Conservation (phyloP, 2,797 vertebrate species). For the Ciconia nigra region DNA sequence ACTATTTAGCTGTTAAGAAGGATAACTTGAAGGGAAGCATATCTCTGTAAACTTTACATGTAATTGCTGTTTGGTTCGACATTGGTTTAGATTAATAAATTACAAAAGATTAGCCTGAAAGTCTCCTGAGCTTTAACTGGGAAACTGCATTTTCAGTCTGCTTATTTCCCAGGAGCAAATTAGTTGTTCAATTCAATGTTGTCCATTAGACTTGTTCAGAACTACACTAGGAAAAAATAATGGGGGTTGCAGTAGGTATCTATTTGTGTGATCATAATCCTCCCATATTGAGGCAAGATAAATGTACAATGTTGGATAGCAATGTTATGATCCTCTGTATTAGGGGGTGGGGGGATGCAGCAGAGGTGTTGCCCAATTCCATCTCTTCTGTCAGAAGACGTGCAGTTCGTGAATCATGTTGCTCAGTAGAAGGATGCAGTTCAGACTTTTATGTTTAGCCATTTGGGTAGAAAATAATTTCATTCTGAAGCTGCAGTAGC, state of each 20-base stretch:
- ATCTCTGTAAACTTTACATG: background rate
- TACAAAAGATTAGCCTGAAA: background rate
- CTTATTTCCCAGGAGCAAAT: background rate
- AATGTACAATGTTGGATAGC: background rate
- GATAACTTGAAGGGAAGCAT: background rate
- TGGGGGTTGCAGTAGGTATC: background rate
- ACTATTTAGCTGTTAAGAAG: background rate
- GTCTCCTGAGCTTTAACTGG: background rate
- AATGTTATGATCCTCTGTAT: background rate
- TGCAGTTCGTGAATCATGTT: background rate
- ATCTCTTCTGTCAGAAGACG: background rate
- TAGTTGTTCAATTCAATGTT: background rate
- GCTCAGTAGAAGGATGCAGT: background rate
- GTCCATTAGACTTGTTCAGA: background rate
- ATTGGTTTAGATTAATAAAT: background rate
- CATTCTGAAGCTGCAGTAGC: background rate
- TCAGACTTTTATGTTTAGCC: background rate
- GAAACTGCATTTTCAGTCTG: background rate
- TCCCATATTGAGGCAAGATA: background rate
- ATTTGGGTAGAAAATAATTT: background rate
- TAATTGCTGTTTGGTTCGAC: background rate
- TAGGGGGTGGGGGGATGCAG: background rate
- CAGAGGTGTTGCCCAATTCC: background rate
- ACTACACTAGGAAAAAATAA: background rate
- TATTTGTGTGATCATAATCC: background rate